These are phyloP conservation scores for Xiphophorus couchianus DNA, from an alignment of 2,113 vertebrate genomes.

Conservation along the genomic window DNA sequence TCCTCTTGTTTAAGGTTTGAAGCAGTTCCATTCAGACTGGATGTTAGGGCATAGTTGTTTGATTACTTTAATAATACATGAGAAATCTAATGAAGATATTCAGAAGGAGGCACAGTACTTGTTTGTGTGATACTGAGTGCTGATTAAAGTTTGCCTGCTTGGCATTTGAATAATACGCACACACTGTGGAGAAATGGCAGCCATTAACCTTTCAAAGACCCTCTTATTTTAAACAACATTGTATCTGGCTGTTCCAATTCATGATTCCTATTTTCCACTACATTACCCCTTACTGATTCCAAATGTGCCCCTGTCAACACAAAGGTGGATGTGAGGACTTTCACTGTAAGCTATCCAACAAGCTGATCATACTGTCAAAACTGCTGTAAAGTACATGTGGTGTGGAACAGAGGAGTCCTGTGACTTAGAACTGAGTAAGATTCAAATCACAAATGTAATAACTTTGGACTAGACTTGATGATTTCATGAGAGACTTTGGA, in stretches of 20 bases:
- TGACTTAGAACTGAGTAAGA: too few species aligned
- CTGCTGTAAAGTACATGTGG: background rate
- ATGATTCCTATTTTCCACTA: constrained; percentile 50
- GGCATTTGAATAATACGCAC: constrained; percentile 85
- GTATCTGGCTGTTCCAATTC: constrained; percentile 41
- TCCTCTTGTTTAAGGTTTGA: constrained; percentile 67
- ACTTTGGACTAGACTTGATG: too few species aligned
- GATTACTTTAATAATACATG: constrained; percentile 85
- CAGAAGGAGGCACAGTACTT: constrained; percentile 64
- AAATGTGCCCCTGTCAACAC: constrained; percentile 15
- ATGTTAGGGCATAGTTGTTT: constrained; percentile 64
- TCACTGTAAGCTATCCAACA: constrained; percentile 6
- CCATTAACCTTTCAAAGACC: constrained; percentile 80
- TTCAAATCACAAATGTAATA: too few species aligned
- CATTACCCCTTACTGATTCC: constrained; percentile 43
- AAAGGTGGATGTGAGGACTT: constrained; percentile 16
- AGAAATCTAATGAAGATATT: constrained; percentile 79
- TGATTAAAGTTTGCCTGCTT: constrained; percentile 84
- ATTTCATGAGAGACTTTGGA: too few species aligned
- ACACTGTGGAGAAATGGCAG: constrained; percentile 76
- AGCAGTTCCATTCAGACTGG: constrained; percentile 65
- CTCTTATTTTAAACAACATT: constrained; percentile 53
- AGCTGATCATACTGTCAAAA: constrained; percentile 1
- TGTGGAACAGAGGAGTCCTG: too few species aligned
- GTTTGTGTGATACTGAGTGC: constrained; percentile 55